Percentiles rank a stretch among this genome's conserved stretches.
Evolutionary conservation across 2,888 invertebrate species (phyloP).

Genomic region (Nysson spinosus): DNA sequence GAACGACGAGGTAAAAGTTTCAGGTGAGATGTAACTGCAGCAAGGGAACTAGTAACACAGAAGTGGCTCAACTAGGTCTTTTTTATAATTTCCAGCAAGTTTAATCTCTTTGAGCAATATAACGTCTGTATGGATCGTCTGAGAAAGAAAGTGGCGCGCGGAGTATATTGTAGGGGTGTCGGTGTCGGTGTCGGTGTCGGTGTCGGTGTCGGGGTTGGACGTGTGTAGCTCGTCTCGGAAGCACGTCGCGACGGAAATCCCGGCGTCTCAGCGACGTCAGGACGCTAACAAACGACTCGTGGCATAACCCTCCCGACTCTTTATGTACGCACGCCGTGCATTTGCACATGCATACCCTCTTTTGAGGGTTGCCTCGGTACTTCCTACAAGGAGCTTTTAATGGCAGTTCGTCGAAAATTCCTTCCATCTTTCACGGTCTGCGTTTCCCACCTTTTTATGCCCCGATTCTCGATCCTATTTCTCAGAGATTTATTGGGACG

Average conservation of each 20-base stretch:
- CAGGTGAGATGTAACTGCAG: no score
- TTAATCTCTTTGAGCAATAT: background rate
- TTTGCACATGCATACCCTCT: conserved; percentile 22
- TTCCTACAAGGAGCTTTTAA: conserved; percentile 36
- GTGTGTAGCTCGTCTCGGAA: conserved; percentile 56
- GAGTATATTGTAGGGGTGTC: conserved; percentile 6
- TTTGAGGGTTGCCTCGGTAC: conserved; percentile 17
- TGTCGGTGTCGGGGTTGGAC: no score
- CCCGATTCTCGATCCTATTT: background rate
- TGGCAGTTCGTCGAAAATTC: conserved; percentile 27
- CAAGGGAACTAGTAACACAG: no score
- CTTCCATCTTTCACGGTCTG: conserved; percentile 13
- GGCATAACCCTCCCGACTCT: conserved; percentile 29
- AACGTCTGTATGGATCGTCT: background rate
- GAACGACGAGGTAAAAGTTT: no score
- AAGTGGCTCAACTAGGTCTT: background rate
- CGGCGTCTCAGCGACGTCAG: conserved; percentile 65
- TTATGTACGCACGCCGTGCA: conserved; percentile 2
- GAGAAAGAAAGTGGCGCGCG: conserved; percentile 4
- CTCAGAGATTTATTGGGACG: background rate
- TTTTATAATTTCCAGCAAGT: background rate
- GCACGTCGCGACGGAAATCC: conserved; percentile 68
- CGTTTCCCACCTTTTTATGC: background rate
- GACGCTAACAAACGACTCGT: conserved; percentile 65
- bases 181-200: no score